These are phyloP conservation scores for Rissa tridactyla DNA, from an alignment of 2,113 vertebrate genomes.

Conservation along the genomic window DNA sequence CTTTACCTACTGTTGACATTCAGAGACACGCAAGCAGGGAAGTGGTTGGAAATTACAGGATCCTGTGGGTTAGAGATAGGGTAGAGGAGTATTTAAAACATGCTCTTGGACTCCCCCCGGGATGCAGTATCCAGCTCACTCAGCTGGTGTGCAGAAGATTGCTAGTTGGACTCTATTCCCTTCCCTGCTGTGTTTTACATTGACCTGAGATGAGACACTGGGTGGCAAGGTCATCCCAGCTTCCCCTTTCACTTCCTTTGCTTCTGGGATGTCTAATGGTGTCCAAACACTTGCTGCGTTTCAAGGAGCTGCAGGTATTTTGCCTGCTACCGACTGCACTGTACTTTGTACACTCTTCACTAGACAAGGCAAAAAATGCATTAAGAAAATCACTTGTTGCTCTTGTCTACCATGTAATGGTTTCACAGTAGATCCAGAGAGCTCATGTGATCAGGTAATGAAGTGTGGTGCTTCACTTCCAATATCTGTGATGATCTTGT, in stretches of 20 bases:
- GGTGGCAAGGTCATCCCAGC: not conserved
- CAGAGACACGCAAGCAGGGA: not conserved
- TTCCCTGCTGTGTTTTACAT: not conserved
- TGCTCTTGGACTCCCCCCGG: fast-evolving
- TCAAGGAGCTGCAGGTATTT: not conserved
- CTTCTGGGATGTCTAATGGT: not conserved
- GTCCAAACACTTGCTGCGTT: not conserved
- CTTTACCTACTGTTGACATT: not conserved
- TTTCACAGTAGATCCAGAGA: not conserved
- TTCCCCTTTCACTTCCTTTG: not conserved
- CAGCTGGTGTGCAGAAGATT: not conserved
- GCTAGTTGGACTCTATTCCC: not conserved
- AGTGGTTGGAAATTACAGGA: not conserved
- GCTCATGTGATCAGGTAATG: not conserved
- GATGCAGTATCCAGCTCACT: not conserved
- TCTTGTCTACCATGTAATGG: not conserved
- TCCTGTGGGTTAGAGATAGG: constrained; percentile 1
- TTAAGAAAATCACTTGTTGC: not conserved
- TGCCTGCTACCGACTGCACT: not conserved
- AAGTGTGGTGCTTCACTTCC: not conserved
- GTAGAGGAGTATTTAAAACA: not conserved
- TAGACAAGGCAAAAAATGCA: not conserved
- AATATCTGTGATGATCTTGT: not conserved
- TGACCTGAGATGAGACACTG: not conserved
- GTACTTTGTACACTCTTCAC: not conserved